Evolutionary conservation across 92 coral and sea anemone species (phyloP).

Genomic region (Plumapathes pennacea): DNA sequence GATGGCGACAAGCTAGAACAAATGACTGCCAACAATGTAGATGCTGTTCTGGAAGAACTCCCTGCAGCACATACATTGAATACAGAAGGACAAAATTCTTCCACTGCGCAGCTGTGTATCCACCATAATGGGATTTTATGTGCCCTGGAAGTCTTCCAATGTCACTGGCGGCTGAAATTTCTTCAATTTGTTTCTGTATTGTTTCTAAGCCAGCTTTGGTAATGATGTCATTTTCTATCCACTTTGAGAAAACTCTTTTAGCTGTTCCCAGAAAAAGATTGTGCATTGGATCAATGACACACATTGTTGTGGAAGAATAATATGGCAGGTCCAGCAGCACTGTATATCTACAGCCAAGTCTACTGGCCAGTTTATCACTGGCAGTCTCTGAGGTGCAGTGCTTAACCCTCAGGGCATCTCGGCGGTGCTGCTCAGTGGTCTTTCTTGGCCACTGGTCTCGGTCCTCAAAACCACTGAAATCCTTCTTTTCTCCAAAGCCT

Average conservation of each 20-base stretch:
- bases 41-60: conserved; percentile 41
- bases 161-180: conserved; percentile 41
- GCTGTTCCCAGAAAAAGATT: conserved; percentile 61
- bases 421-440: conserved; percentile 17
- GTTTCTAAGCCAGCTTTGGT: conserved; percentile 19
- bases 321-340: conserved; percentile 13
- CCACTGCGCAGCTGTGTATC: conserved; percentile 71
- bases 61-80: conserved; percentile 58
- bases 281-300: conserved; percentile 63
- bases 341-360: conserved; percentile 21
- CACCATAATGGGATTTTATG: conserved; percentile 58
- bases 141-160: conserved; percentile 61
- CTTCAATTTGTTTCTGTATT: conserved; percentile 29
- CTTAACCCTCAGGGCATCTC: conserved; percentile 12
- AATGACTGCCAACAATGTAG: conserved; percentile 71
- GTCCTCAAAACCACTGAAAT: conserved; percentile 32
- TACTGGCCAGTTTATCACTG: conserved; percentile 24
- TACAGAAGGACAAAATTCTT: conserved; percentile 62
- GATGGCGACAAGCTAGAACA: conserved; percentile 55
- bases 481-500: conserved; percentile 32
- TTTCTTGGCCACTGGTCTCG: conserved; percentile 20
- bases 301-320: conserved; percentile 23
- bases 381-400: conserved; percentile 36
- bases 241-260: conserved; percentile 37
- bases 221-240: conserved; percentile 51